Base-by-base conservation (phyloP, 2,113 vertebrate genomes). In the Mystacornis crossleyi region DNA sequence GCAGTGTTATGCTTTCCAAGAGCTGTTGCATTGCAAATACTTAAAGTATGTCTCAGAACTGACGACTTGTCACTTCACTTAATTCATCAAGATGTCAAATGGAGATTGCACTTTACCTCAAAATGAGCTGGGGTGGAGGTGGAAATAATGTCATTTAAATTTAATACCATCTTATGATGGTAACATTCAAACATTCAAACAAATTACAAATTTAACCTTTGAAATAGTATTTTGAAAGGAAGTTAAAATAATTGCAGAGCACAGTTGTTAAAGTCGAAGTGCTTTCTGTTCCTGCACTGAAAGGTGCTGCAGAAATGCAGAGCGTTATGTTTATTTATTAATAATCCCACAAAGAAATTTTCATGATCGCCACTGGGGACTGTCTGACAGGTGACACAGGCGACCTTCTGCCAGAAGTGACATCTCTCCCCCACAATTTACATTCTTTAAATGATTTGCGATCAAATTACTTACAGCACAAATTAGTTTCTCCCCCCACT, bases 321-420 rank as follows among this genome's bases (percentile, higher is more conserved):
- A 96, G 92, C 60, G 83, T 94, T 93, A 94, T 93, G 90, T 94
- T 96, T 96, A 93, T 95, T 97, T 96, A 95, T 96, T 96, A 96
- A 94, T 90, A 96, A 95, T 95, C 83, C 69, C 17, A 3, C 90
- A 71, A 84, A 93, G 87, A 95, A 84, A 93, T 96, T 60, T 97
- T 92, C 79, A 66, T 81, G 91, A 69, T 66, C 12, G 66, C 93
- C 95, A 93, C 91, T 95, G 94, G 95, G 94, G 93, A 96, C 86
- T 51, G 43, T 61, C 82, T 94, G 95, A 94, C 95, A 96, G 96
- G 93, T 95, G 96, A 97, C 95, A 96, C 67, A n/a, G 82, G 82
- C 36, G 69, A 97, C 96, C 96, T 96, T 91, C 88, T 93, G 93
- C 96, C 90, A 92, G 90, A 88, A 96, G 86, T 96, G 96, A 92